These are phyloP conservation scores for Meda fulgida DNA, from an alignment of 2,797 vertebrate genomes.

Conservation along the genomic window DNA sequence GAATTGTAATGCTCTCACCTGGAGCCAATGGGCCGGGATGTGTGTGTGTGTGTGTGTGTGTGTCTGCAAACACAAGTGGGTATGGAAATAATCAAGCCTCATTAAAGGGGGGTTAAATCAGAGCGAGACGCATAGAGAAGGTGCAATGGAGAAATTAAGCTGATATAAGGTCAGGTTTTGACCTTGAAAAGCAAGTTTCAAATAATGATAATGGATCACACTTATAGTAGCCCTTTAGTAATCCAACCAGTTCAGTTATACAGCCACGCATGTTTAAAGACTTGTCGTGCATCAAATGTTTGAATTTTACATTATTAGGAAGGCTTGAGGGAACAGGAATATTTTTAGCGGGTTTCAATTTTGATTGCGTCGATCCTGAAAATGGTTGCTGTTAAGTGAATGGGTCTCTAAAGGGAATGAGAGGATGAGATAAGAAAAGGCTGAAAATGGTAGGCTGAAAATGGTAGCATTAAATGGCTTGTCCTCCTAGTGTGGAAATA, in stretches of 20 bases:
- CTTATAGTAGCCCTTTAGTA: neutral
- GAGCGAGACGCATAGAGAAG: neutral
- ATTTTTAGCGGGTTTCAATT: constrained; percentile 1
- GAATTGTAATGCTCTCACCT: constrained; percentile 65
- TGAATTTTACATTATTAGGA: neutral
- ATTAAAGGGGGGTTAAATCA: constrained; percentile 22
- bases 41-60: constrained; percentile 30
- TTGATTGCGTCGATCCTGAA: constrained; percentile 7
- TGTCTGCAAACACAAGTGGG: constrained; percentile 15
- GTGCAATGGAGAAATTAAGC: neutral
- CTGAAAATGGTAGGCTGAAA: constrained; percentile 8
- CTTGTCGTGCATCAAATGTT: neutral
- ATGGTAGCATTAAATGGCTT: neutral
- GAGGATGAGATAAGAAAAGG: constrained; percentile 10
- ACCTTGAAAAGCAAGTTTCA: neutral
- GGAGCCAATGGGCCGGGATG: constrained; percentile 10
- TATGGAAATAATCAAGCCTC: constrained; percentile 26
- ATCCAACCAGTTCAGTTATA: neutral
- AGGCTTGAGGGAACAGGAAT: neutral
- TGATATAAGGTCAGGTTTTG: neutral
- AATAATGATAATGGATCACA: neutral
- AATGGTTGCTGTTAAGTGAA: constrained; percentile 21
- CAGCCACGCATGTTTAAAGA: neutral
- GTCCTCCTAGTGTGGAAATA: neutral
- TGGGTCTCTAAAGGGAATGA: neutral